Percentiles rank a stretch among this genome's conserved stretches.
phyloP scores from a whole-genome alignment of 2,797 vertebrate species.

The Megaceryle alcyon region DNA sequence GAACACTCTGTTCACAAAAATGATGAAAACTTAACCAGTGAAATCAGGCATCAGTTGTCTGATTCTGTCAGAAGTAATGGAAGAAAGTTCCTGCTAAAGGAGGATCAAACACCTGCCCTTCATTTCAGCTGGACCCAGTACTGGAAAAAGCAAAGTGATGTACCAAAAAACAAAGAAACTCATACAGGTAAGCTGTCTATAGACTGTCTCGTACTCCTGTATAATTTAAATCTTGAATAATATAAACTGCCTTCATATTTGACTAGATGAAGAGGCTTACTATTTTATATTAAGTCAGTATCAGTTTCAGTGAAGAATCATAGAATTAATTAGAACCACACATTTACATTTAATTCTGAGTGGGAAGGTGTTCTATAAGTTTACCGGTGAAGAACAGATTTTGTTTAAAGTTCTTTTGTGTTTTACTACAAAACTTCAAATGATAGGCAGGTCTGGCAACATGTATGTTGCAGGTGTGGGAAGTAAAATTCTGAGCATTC shows the following conservation, averaged over 20 bases:
- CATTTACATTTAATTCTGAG: no score
- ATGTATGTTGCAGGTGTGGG: accelerated
- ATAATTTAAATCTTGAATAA: neutral
- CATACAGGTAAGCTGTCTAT: conserved; percentile 88
- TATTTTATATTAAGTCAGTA: neutral
- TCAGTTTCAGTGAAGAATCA: neutral
- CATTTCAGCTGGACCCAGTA: conserved; percentile 78
- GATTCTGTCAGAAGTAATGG: conserved; percentile 74
- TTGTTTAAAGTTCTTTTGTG: neutral
- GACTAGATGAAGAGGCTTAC: neutral
- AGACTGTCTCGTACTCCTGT: neutral
- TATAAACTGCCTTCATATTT: neutral
- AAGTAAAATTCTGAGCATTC: neutral
- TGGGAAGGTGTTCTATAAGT: neutral
- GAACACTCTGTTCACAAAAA: conserved; percentile 64
- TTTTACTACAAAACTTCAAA: neutral
- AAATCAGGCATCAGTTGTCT: conserved; percentile 60
- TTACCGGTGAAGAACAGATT: neutral
- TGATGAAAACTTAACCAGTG: conserved; percentile 54
- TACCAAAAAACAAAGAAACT: conserved; percentile 93
- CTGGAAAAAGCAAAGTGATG: conserved; percentile 82
- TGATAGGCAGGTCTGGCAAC: neutral
- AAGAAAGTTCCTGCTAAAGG: conserved; percentile 76
- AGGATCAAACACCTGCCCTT: conserved; percentile 78
- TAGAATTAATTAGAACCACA: neutral